Conservation (phyloP, 2,113 vertebrate genomes). For the Tringa solitaria region DNA sequence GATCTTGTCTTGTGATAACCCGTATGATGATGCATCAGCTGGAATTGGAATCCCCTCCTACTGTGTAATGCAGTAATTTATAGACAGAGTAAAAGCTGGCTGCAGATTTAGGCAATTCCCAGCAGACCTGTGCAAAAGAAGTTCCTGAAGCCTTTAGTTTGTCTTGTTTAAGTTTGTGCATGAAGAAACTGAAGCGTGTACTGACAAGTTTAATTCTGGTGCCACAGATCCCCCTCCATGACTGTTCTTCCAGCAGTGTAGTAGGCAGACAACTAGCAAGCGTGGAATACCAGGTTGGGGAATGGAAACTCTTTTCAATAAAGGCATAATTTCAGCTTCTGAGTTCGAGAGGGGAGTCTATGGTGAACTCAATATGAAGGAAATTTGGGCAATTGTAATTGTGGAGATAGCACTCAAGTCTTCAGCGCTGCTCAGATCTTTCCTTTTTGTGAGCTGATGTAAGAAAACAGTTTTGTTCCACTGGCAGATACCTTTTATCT, state of each 20-base stretch:
- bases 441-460: background rate
- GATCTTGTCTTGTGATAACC: background rate
- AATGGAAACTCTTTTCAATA: background rate
- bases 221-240: background rate
- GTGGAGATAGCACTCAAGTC: background rate
- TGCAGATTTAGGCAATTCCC: background rate
- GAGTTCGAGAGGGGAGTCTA: background rate
- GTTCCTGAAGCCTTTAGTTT: background rate
- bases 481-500: background rate
- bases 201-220: background rate
- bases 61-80: background rate
- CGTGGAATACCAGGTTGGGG: background rate
- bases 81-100: background rate
- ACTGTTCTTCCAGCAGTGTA: background rate
- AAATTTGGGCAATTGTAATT: background rate
- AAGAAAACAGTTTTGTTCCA: background rate
- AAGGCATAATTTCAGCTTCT: background rate
- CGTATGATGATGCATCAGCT: background rate
- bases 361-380: background rate
- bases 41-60: background rate
- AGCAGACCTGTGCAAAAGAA: background rate
- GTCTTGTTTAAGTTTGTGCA: background rate
- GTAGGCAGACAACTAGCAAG: background rate
- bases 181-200: background rate
- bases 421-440: background rate